These are phyloP conservation scores for Panurus biarmicus DNA, from an alignment of 2,113 vertebrate species.

Conservation along the genomic window DNA sequence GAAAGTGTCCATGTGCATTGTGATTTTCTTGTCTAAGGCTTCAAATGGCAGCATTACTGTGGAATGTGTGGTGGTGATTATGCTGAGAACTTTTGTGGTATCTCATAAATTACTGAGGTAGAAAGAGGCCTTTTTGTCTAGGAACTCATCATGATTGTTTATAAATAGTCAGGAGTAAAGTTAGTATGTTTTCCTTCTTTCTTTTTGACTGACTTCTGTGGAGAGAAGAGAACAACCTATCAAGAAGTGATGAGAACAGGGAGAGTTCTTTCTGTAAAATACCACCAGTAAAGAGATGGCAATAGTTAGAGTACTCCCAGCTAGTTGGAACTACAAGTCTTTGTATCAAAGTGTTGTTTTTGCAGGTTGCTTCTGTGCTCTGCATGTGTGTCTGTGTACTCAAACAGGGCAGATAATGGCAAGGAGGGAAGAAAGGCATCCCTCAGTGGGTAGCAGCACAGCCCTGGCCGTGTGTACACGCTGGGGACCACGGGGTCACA, in stretches of 20 bases:
- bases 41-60: not conserved
- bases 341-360: not conserved
- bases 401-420: not conserved
- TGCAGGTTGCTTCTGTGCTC: not conserved
- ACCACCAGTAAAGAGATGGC: not conserved
- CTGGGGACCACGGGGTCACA: not conserved
- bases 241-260: not conserved
- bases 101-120: slow-evolving; percentile 7
- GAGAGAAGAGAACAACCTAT: not conserved
- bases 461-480: rapidly evolving
- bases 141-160: not conserved
- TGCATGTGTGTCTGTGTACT: not conserved
- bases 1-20: not conserved
- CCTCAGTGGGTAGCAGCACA: not conserved
- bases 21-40: not conserved
- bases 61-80: not conserved
- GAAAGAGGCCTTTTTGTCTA: slow-evolving; percentile 9
- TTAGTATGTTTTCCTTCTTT: not conserved
- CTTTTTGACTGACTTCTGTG: not conserved
- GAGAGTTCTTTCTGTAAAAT: not conserved
- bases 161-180: not conserved
- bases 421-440: not conserved
- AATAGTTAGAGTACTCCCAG: slow-evolving; percentile 22
- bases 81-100: not conserved
- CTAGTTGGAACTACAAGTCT: not conserved